Evolutionary conservation across 1,140 invertebrate species (phyloP), one percentile per base, ranked within the genome.

Genomic region (Drosophila saltans): DNA sequence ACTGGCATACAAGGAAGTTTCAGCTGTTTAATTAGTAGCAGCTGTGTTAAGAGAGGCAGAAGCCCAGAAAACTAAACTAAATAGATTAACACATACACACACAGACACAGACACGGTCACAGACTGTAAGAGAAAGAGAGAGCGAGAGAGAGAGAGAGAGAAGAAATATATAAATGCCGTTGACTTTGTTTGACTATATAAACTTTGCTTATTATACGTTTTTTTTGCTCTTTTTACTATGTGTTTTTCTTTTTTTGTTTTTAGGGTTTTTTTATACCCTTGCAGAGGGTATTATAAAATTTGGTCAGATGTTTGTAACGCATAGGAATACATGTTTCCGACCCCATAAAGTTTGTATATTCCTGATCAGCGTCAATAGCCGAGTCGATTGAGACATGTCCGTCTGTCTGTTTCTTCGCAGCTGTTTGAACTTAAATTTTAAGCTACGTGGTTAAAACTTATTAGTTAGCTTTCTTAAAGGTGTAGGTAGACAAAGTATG

Each of bases 1-100:
- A 36, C 33, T 4, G 3, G 6, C 33, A 6, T 5, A 7, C 45
- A 52, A 26, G 78, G 78, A 84, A 72, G 65, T 65, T 33, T 33
- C 81, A 85, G 83, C 78, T 85, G 81, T 78, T 78, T 68, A 80
- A 81, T 86, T 85, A 69, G 70, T 75, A 45, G 76, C 81, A 75
- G 81, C 70, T 80, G 76, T 66, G 45, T 64, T 69, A 33, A 33
- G 45, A 64, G 66, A 62, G 57, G 26, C 56, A 58, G 41, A 83
- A 70, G 45, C 45, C 40, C 73, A 63, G 45, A 67, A 60, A 57
- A 60, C 30, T 24, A 64, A 73, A 58, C 45, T 56, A 39, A 30
- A 39, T 26, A 52, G 26, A 67, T 59, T 43, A 55, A 55, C 41
- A 43, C 41, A 36, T 48, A 62, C 43, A 59, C 24, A 40, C 55